phyloP scores from a whole-genome alignment of 2,113 vertebrate species.

The Oxyruncus cristatus region DNA sequence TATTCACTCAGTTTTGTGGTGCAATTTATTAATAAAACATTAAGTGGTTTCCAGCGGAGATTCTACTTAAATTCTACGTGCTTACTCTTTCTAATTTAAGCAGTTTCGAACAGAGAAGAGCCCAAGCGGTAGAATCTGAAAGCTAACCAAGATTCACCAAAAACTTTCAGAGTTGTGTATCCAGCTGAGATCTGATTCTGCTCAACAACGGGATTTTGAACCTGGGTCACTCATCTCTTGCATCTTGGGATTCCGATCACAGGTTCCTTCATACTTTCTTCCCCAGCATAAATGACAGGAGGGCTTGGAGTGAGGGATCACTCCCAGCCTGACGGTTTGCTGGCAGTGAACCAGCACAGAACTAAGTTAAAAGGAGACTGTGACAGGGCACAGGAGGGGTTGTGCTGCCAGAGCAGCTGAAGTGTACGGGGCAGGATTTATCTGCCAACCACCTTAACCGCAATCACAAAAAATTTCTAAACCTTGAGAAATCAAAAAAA shows the following conservation, averaged over 20 bases:
- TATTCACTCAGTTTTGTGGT: background rate
- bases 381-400: background rate
- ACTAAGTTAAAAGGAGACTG: background rate
- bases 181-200: background rate
- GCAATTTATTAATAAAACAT: constrained; percentile 26
- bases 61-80: background rate
- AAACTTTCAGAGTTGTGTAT: background rate
- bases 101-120: background rate
- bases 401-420: background rate
- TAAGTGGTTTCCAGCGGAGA: constrained; percentile 10
- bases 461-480: background rate
- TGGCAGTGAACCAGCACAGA: background rate
- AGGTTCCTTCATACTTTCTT: background rate
- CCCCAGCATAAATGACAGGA: background rate
- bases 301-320: background rate
- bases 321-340: background rate
- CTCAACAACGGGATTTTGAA: background rate
- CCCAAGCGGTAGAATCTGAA: background rate
- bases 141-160: background rate
- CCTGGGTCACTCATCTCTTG: background rate
- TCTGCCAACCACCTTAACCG: background rate
- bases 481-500: background rate
- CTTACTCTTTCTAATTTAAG: background rate
- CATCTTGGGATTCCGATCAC: background rate
- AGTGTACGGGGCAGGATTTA: background rate